Evolutionary conservation across 1,140 invertebrate genomes (phyloP).

Genomic region (Drosophila oshimai): DNA sequence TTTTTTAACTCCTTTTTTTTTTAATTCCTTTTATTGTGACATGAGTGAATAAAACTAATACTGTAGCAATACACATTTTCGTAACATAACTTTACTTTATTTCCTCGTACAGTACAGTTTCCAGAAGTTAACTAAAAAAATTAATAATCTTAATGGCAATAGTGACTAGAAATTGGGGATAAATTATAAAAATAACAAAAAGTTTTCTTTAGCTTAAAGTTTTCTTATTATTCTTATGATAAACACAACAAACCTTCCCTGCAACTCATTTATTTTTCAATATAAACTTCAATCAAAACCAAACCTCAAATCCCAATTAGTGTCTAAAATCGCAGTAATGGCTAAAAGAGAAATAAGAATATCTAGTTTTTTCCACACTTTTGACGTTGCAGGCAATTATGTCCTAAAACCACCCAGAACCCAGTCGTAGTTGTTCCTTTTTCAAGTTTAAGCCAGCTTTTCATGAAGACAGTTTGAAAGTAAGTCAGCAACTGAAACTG

Average conservation of each 20-base stretch:
- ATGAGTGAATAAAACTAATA: too few species aligned
- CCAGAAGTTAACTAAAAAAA: too few species aligned
- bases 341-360: background rate
- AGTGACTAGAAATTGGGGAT: background rate
- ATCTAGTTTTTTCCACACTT: background rate
- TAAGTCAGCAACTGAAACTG: background rate
- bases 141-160: too few species aligned
- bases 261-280: background rate
- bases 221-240: too few species aligned
- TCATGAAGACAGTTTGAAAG: slow-evolving; percentile 30
- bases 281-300: background rate
- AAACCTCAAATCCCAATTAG: background rate
- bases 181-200: background rate
- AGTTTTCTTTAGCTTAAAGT: too few species aligned
- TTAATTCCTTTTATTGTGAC: too few species aligned
- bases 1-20: too few species aligned
- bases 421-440: slow-evolving; percentile 13
- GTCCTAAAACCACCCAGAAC: background rate
- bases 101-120: too few species aligned
- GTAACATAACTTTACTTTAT: too few species aligned
- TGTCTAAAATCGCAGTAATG: slow-evolving; percentile 2
- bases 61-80: too few species aligned
- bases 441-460: slow-evolving; percentile 42
- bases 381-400: background rate
- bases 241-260: background rate